Conservation (phyloP, 2,113 vertebrate species). For the Elgaria multicarinata region DNA sequence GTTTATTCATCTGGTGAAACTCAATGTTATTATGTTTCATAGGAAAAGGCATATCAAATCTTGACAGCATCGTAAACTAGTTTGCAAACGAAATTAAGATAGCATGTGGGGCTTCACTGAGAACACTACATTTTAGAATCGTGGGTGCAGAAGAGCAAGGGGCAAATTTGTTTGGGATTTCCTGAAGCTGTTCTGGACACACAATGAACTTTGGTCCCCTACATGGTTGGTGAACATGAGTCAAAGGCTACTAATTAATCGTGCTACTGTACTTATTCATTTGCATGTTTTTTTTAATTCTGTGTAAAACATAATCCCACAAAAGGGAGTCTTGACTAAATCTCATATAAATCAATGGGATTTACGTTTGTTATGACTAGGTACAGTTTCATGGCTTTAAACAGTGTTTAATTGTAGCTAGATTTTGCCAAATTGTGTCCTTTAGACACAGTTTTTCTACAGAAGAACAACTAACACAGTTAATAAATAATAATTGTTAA, state of each 20-base stretch:
- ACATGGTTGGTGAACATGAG: neutral
- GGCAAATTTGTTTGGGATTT: neutral
- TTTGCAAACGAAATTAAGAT: conserved; percentile 6
- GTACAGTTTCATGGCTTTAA: neutral
- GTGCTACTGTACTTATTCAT: neutral
- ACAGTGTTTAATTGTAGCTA: neutral
- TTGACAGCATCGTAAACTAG: accelerated
- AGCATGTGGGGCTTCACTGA: neutral
- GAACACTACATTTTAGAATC: neutral
- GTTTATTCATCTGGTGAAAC: conserved; percentile 47
- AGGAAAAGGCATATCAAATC: neutral
- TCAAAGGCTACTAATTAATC: conserved; percentile 24
- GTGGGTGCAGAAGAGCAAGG: neutral
- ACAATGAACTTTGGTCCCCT: neutral
- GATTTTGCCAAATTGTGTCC: neutral
- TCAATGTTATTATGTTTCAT: neutral
- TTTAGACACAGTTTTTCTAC: neutral
- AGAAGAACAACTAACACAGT: neutral
- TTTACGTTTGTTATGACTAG: neutral
- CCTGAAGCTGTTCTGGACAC: neutral
- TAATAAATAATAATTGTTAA: neutral
- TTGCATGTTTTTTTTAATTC: conserved; percentile 6
- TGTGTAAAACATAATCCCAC: neutral
- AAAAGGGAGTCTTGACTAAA: neutral
- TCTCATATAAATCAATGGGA: neutral